Conservation (phyloP, 2,888 invertebrate species). For the Iselma pallidipennis region DNA sequence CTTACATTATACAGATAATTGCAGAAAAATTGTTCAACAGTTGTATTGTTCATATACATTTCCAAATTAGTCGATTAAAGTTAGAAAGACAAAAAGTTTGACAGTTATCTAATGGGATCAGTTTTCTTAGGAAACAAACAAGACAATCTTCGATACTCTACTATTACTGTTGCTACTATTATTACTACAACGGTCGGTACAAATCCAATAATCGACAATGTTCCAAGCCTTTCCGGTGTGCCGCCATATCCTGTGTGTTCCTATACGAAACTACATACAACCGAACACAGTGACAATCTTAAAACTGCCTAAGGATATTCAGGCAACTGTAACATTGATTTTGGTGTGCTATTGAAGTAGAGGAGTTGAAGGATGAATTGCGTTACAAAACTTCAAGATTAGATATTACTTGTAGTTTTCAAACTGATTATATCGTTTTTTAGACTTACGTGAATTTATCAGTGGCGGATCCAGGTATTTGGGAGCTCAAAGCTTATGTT, state of each 20-base stretch:
- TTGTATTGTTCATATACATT: too few relatives aligned
- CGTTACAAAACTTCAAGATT: slow-evolving; percentile 4
- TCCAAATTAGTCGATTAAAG: too few relatives aligned
- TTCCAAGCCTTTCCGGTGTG: slow-evolving; percentile 33
- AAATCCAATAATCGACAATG: slow-evolving; percentile 39
- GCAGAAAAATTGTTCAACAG: too few relatives aligned
- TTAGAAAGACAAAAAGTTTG: too few relatives aligned
- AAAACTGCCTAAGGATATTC: slow-evolving; percentile 37
- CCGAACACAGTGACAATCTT: slow-evolving; percentile 27
- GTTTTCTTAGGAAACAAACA: slow-evolving; percentile 14
- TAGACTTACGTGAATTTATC: too few relatives aligned
- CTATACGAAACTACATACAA: slow-evolving; percentile 17
- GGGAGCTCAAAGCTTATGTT: too few relatives aligned
- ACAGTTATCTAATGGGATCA: too few relatives aligned
- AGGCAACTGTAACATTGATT: slow-evolving; percentile 43
- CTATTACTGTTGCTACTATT: neutral
- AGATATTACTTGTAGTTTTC: neutral
- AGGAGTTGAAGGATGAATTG: slow-evolving; percentile 20
- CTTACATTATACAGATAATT: too few relatives aligned
- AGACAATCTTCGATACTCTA: slow-evolving; percentile 35
- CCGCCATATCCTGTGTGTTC: slow-evolving; percentile 26
- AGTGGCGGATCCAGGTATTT: too few relatives aligned
- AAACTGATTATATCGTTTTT: too few relatives aligned
- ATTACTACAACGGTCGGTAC: slow-evolving; percentile 18
- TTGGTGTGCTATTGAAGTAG: slow-evolving; percentile 12